Base-by-base conservation (phyloP, 2,888 invertebrate species). In the Acronicta alni region DNA sequence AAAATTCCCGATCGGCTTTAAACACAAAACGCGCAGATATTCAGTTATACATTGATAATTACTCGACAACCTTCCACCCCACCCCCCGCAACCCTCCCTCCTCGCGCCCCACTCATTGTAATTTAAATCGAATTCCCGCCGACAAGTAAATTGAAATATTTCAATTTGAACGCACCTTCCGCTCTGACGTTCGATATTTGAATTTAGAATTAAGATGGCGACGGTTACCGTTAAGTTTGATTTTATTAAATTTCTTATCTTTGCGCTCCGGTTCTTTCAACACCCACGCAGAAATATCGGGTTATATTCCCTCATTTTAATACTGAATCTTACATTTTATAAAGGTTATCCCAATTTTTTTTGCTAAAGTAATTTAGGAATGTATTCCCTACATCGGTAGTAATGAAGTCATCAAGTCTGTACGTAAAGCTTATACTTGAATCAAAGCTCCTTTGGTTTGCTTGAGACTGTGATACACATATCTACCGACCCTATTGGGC, bases 101-200 rank as follows among this genome's bases (percentile, higher is more conserved):
- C 75, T 65, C 73, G 60, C 65, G 59, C 72, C 67, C 70, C 78
- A 79, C 89, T 89, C 91, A 92, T 93, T 93, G 92, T 93, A 91
- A 92, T 93, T 92, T 92, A 92, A 92, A 92, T 93, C 85, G 92
- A 91, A 92, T 93, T 92, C 92, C 89, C 88, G 87, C 80, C 91
- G 87, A 90, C 92, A 90, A 90, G 88, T 85, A 91, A 92, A 93
- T 93, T 92, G 93, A 92, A 93, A 93, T 93, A 92, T 93, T 92
- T 92, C 92, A 91, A 92, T 92, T 85, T 84, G 81, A 84, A 82
- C 82, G 88, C 88, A 89, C 90, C 90, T 78, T 89, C 87, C 85
- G 83, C 81, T 79, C 74, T 73, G 79, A 72, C 78, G 81, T 80
- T 84, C 79, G 81, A 84, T 81, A 80, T 83, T 85, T 82, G 82